Evolutionary conservation across 2,888 invertebrate genomes (phyloP).

Genomic region (Amblyteles armatorius): DNA sequence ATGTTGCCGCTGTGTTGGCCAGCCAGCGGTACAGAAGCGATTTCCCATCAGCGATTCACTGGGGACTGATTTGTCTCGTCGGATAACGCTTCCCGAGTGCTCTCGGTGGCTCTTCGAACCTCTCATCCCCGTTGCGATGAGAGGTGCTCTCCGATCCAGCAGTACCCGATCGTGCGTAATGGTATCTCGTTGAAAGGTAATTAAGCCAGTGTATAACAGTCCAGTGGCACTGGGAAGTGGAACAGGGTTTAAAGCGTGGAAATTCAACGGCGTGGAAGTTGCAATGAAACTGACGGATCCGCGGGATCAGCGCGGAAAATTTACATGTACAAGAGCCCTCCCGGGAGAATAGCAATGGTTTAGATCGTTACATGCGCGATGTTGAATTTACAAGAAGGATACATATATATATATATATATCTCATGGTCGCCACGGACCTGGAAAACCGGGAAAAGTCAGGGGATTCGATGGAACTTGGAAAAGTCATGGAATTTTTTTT

Average conservation of each 20-base stretch:
- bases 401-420: neutral
- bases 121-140: conserved; percentile 15
- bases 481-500: no score
- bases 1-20: neutral
- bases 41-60: neutral
- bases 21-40: neutral
- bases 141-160: conserved; percentile 9
- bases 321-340: neutral
- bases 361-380: neutral
- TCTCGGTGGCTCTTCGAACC: conserved; percentile 11
- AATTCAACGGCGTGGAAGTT: neutral
- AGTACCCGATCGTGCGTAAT: conserved; percentile 17
- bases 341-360: neutral
- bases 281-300: conserved; percentile 1
- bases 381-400: conserved; percentile 1
- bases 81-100: neutral
- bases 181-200: conserved; percentile 31
- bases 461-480: no score
- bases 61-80: conserved; percentile 6
- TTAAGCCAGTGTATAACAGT: conserved; percentile 29
- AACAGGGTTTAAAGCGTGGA: neutral
- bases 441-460: no score
- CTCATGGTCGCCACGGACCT: neutral
- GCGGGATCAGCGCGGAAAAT: neutral
- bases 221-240: conserved; percentile 8